Evolutionary conservation across 2,113 vertebrate genomes (phyloP), one percentile per base, ranked within the genome.

Genomic region (Lanius ludovicianus): DNA sequence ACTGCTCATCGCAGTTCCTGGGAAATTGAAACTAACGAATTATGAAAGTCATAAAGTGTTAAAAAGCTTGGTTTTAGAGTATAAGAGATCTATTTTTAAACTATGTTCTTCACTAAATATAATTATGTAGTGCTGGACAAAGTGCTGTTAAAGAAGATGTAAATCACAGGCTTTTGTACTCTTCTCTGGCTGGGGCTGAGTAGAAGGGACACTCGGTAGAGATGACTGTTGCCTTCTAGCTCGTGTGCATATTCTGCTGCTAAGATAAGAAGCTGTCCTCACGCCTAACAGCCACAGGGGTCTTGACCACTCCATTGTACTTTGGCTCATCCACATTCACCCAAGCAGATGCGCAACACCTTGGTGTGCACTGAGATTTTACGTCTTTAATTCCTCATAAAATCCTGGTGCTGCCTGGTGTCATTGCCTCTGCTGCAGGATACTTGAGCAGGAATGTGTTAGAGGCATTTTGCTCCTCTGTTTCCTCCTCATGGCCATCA

Each of bases 11-110:
- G 60, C 60, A 82, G 41, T 71, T 84, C 56, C 47, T 87, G 69
- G 27, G 65, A 94, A 89, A 93, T n/a, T 55, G 11, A 78, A 92
- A 68, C 28, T 71, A 92, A 89, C 87, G 47, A 95, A 91, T 94
- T 89, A 92, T 2, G 3, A 60, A 92, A 87, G 49, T 64, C 69
- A 71, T 86, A 37, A 65, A 59, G 71, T 84, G 71, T 60, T 97
- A 93, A 95, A 79, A 44, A 95, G 73, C 17, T 81, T 91, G 47
- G 60, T 77, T 84, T 46, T 74, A 35, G 15, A 90, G 19, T 59
- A 41, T 37, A 70, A 90, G 59, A 81, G 9, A 84, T 49, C 52
- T 91, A 64, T 84, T 93, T 91, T 91, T 76, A 91, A 78, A 75
- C 28, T n/a, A 21, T 17, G 23, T 49, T 78, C 76, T 87, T 75